Percentiles rank a stretch among this genome's conserved stretches.
Conservation (phyloP, 1,140 invertebrate genomes). For the Notospermus geniculatus region DNA sequence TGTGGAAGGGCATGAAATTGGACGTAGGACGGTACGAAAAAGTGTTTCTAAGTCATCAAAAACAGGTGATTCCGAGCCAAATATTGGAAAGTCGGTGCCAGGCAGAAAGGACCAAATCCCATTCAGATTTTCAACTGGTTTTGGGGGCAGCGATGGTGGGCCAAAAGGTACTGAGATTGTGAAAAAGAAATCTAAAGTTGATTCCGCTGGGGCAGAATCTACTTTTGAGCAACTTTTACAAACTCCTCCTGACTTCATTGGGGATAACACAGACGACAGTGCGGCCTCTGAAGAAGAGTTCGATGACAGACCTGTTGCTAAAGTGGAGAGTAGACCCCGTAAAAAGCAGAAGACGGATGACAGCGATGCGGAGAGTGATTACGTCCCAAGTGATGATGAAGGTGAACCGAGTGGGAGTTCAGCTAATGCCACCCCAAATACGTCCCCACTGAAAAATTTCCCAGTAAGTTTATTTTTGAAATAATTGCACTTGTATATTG, state of each 20-base stretch:
- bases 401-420: constrained; percentile 9
- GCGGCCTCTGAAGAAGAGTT: constrained; percentile 23
- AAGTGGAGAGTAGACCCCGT: constrained; percentile 11
- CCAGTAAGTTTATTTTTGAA: constrained; percentile 18
- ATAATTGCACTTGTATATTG: not conserved
- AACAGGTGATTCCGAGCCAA: not conserved
- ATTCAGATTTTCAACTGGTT: constrained; percentile 1
- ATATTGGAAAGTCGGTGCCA: too few species aligned
- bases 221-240: not conserved
- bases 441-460: constrained; percentile 25
- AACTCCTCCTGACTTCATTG: not conserved
- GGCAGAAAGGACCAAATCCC: constrained; percentile 3
- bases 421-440: constrained; percentile 21
- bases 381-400: constrained; percentile 42
- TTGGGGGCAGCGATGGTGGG: not conserved
- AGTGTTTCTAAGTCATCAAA: not conserved
- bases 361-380: constrained; percentile 40
- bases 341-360: constrained; percentile 8
- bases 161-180: constrained; percentile 10
- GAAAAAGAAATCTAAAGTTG: not conserved
- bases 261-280: not conserved
- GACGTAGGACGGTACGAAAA: constrained; percentile 7
- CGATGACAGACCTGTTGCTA: constrained; percentile 27
- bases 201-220: not conserved
- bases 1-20: constrained; percentile 21